Percentiles rank a stretch among this genome's conserved stretches.
Conservation (phyloP, 2,888 invertebrate species). For the Pachliopta kotzebuea region DNA sequence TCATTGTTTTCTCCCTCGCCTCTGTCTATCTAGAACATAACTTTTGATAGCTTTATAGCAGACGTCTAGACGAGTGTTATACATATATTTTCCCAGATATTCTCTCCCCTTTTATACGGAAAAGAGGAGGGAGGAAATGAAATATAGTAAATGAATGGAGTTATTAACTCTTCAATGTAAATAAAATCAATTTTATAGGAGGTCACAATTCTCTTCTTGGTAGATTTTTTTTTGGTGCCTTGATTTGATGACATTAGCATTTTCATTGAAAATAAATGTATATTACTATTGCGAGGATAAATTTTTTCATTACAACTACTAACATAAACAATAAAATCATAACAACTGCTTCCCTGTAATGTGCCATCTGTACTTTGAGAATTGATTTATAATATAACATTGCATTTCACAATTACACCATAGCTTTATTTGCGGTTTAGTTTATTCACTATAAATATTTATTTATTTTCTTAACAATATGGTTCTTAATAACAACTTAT, state of each 20-base stretch:
- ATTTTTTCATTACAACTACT: constrained; percentile 1
- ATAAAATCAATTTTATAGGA: not conserved
- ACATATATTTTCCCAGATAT: constrained; percentile 15
- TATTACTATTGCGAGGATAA: not conserved
- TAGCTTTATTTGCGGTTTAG: not conserved
- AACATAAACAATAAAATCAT: not conserved
- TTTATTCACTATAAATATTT: too few relatives aligned
- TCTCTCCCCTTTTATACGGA: constrained; percentile 3
- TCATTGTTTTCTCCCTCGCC: constrained; percentile 25
- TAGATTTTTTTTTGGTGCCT: too few relatives aligned
- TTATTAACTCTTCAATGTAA: not conserved
- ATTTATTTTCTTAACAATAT: too few relatives aligned
- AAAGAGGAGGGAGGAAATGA: not conserved
- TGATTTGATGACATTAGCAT: too few relatives aligned
- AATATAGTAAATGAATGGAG: not conserved
- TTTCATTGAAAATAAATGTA: too few relatives aligned
- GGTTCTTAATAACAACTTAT: too few relatives aligned
- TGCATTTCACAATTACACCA: not conserved
- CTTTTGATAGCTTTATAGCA: constrained; percentile 29
- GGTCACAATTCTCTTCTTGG: too few relatives aligned
- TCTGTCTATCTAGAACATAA: constrained; percentile 17
- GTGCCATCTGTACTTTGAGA: not conserved
- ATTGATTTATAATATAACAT: not conserved
- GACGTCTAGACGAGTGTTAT: constrained; percentile 27
- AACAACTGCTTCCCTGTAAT: not conserved